Conservation (phyloP, 2,888 invertebrate genomes). For the Tenthredo notha region DNA sequence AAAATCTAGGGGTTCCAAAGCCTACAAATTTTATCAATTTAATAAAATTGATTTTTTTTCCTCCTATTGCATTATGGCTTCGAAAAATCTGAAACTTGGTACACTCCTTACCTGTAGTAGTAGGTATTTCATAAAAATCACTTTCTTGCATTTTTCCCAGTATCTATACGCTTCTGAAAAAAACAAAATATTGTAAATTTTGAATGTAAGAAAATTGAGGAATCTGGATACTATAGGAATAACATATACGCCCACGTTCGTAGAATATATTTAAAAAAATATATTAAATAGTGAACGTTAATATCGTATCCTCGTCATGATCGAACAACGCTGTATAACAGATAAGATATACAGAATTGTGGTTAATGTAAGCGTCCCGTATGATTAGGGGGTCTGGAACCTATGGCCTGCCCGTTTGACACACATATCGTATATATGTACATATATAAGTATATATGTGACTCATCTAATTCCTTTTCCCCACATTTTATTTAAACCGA, state of each 20-base stretch:
- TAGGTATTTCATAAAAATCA: too few relatives aligned
- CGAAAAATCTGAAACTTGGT: too few relatives aligned
- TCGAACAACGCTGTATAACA: constrained; percentile 3
- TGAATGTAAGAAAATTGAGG: background rate
- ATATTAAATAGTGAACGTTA: background rate
- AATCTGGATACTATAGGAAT: background rate
- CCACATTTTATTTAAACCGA: background rate
- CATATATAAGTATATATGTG: background rate
- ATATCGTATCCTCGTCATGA: background rate
- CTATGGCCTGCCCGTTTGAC: background rate
- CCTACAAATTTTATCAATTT: too few relatives aligned
- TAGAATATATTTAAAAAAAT: background rate
- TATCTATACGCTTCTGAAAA: too few relatives aligned
- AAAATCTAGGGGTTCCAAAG: too few relatives aligned
- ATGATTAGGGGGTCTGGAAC: constrained; percentile 20
- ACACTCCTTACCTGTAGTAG: too few relatives aligned
- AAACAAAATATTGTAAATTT: background rate
- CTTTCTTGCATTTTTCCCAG: too few relatives aligned
- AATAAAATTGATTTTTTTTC: too few relatives aligned
- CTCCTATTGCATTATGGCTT: too few relatives aligned
- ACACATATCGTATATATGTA: background rate
- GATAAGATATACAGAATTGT: constrained; percentile 39
- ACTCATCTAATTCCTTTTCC: background rate
- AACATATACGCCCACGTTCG: background rate
- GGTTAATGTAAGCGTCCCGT: constrained; percentile 32